Conservation (phyloP, 2,113 vertebrate species). For the Pogona vitticeps region DNA sequence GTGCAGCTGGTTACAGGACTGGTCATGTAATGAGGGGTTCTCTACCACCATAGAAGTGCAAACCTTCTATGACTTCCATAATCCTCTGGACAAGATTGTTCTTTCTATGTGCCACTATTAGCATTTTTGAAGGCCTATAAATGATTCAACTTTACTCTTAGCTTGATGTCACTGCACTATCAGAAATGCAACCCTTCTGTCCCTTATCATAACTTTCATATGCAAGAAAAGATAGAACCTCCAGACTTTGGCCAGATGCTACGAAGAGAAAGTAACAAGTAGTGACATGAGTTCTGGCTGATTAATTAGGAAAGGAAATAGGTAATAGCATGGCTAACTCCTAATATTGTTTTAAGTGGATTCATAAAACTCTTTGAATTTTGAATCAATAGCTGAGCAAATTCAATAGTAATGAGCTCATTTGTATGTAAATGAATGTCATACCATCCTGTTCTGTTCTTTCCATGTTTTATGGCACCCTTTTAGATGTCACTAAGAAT, state of each 20-base stretch:
- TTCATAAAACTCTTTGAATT: conserved; percentile 64
- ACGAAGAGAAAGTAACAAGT: conserved; percentile 18
- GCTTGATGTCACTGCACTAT: conserved; percentile 7
- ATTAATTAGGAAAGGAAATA: conserved; percentile 50
- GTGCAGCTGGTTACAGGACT: not conserved
- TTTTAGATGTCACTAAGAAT: conserved; percentile 51
- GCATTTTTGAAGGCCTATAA: not conserved
- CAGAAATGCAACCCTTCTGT: not conserved
- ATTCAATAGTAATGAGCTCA: conserved; percentile 67
- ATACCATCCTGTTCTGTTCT: conserved; percentile 54
- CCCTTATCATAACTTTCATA: not conserved
- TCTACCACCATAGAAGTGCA: no score
- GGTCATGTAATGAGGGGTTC: not conserved
- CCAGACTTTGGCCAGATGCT: conserved; percentile 45
- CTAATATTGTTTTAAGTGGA: conserved; percentile 67
- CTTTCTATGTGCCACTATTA: not conserved
- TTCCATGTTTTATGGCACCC: conserved; percentile 49
- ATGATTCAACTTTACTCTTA: not conserved
- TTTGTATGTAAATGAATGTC: conserved; percentile 72
- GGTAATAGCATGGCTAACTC: conserved; percentile 34
- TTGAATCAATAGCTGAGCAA: conserved; percentile 66
- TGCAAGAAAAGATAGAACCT: not conserved
- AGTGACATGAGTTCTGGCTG: conserved; percentile 39
- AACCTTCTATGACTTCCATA: no score
- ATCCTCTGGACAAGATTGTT: no score